Base-by-base conservation (phyloP, 2,797 vertebrate genomes). In the Lindbergichthys nudifrons region DNA sequence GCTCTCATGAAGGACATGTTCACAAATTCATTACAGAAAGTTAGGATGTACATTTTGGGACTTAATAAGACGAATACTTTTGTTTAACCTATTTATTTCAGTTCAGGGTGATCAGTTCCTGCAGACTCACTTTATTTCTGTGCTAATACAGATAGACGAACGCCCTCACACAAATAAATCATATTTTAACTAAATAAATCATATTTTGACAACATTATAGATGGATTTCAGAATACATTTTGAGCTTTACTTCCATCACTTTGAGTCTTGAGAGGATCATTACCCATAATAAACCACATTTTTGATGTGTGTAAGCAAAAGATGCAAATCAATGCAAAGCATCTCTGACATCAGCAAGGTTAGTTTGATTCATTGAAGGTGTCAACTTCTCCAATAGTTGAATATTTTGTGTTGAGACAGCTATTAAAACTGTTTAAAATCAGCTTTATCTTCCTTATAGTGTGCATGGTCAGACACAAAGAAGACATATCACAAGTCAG, bases 401-500 rank as follows among this genome's bases (percentile, higher is more conserved):
- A 15, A 51, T 32, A n/a, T 73, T 16, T 76, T 18, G 9, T 23
- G 48, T 54, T 30, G 5, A 66, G 13, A 53, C 3, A 16, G n/a
- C 5, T 14, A 23, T 39, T 45, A 6, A 66, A 53, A 50, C 15
- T 1, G 9, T 67, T 71, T 16, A 23, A 52, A 77, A 52, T 62
- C 8, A 41, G 41, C 21, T 66, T 32, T 1, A 12, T 72, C 54
- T 72, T 36, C 19, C 56, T 59, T 59, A 43, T 15, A 9, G 10
- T 23, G 21, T 45, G 21, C 8, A 46, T 48, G 52, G 60, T 41
- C 62, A 73, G 19, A 57, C 48, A 21, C 65, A 56, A n/a, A 57
- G 8, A 69, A 59, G 52, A 45, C 61, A 68, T 48, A 52, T 32
- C 32, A 32, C 32, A 73, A 77, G 66, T 80, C 62, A 77, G 50